Base-by-base conservation (phyloP, 1,140 invertebrate genomes). In the Drosophila navojoa region DNA sequence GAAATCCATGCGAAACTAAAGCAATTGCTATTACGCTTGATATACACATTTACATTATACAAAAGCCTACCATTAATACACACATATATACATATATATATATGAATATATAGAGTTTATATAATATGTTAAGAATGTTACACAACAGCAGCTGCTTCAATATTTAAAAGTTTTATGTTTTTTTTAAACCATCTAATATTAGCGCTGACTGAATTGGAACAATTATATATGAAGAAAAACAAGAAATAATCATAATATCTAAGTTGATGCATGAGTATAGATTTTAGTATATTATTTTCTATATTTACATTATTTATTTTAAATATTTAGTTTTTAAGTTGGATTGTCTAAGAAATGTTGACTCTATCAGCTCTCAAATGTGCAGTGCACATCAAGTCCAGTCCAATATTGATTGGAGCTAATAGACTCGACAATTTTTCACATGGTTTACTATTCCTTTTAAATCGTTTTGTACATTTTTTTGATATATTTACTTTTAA, bases 11-110 rank as follows among this genome's bases (percentile, higher is more conserved):
- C 74, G 59, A 81, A 77, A 77, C 77, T 72, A 69, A 85, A 81
- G 81, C 81, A 85, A 86, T 85, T 86, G 66, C 84, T 86, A 73
- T 77, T 85, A 85, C 81, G 81, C 81, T 85, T 85, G 69, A 84
- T 84, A 79, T 84, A 79, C 69, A 85, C 54, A 70, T 59, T 52
- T 25, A 72, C 32, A 58, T 38, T 62, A 85, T 70, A 85, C 57
- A 15, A 63, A 32, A 49, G 16, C 5, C 10, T 62, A 53, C 16
- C 35, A 73, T 59, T 25, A 25, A 50, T 49, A 47, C 35, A 42
- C 29, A 57, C 44, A 16, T 60, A 44, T 45, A n/a, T 54, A 53
- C 58, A 29, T 72, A 44, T 45, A n/a, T 54, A 53, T 53, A 29
- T 72, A 29, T 57, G 40, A 19, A 45, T 49, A 16, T 50, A 55